Evolutionary conservation across 1,140 invertebrate genomes (phyloP), one percentile per base, ranked within the genome.

Genomic region (Drosophila pectinifera): DNA sequence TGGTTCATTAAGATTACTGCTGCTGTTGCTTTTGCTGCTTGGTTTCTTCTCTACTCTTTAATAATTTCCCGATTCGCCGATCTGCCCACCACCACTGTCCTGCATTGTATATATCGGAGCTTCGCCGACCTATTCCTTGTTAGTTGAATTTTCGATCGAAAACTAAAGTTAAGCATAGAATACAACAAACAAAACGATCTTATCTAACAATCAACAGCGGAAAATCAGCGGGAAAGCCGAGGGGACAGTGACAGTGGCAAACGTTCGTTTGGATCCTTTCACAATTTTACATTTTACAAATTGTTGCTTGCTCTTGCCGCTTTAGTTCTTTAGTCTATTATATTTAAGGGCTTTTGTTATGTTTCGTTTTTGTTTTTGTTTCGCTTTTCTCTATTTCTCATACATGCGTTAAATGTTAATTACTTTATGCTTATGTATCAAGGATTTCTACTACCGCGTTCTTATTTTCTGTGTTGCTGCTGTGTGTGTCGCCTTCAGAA

Each of bases 371-470:
- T 22, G 49, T 58, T 62, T 59, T 59, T 51, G 76, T 42, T 83
- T 73, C 58, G 56, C 36, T 75, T 64, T 72, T 63, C 56, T 73
- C 73, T 72, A 73, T 73, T 69, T 62, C 64, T 70, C 62, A 72
- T 72, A 72, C 45, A 73, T 61, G 77, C 59, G 80, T 73, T 68
- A 70, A 78, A 70, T 83, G 63, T 61, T 83, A 83, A 78, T 83
- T 88, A 80, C 51, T 78, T 85, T 88, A 86, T 89, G 84, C 73
- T 84, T 89, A 88, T 89, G 73, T 85, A 78, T 67, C 80, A 80
- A 89, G 84, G 80, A 89, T 89, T 89, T 89, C 75, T 73, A 86
- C 83, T 86, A 86, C 83, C 83, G 82, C 80, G 61, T 84, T 57
- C 51, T 57, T 75, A 28, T 73, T 73, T 45, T 36, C 34, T 54